These are phyloP conservation scores for Toxonevra muliebris DNA, from an alignment of 2,888 invertebrate genomes.

Conservation along the genomic window DNA sequence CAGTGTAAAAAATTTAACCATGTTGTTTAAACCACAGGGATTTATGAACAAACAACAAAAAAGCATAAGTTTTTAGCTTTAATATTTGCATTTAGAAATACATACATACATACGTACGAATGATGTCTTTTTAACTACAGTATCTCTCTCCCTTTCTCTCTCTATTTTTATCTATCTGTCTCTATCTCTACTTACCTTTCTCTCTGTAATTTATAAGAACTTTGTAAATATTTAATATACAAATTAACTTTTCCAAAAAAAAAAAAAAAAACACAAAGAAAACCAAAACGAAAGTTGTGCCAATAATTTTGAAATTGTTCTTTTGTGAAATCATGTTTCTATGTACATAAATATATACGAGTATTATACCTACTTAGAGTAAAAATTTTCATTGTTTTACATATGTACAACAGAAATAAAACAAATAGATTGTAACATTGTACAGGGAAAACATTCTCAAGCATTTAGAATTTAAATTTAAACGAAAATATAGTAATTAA, in stretches of 20 bases:
- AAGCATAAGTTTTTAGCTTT: conserved; percentile 19
- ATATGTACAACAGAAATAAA: background rate
- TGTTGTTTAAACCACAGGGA: conserved; percentile 29
- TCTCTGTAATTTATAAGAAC: background rate
- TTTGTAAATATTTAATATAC: background rate
- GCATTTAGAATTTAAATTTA: no score
- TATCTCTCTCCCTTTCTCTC: background rate
- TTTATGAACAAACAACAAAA: conserved; percentile 23
- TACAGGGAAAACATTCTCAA: conserved; percentile 5
- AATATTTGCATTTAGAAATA: conserved; percentile 26
- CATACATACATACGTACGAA: background rate
- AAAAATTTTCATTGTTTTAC: no score
- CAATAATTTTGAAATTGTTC: conserved; percentile 11
- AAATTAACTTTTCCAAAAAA: background rate
- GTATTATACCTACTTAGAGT: background rate
- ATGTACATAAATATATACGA: conserved; percentile 9
- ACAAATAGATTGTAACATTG: conserved; percentile 1
- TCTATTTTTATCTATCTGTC: background rate
- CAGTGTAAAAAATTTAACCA: conserved; percentile 11
- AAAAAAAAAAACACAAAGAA: no score
- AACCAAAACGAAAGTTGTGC: background rate
- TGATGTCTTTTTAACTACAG: background rate
- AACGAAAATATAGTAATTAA: no score
- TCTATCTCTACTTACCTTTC: no score
- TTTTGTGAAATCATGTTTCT: background rate